Evolutionary conservation across 2,113 vertebrate genomes (phyloP), one percentile per base, ranked within the genome.

Genomic region (Cheirogaleus medius): DNA sequence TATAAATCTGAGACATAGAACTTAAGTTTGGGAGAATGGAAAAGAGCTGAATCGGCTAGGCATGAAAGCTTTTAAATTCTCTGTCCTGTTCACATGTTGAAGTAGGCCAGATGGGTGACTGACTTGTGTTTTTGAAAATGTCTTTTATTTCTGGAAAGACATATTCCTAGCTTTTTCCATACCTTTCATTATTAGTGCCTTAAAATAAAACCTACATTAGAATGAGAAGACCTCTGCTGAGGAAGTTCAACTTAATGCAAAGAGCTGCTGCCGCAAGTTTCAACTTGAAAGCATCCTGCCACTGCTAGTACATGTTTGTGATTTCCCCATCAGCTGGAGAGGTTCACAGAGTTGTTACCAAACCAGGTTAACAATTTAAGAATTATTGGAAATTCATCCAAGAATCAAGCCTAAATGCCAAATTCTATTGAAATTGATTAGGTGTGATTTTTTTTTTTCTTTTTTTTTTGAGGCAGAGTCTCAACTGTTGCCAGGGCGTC

Each of bases 111-210:
- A 60, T 47, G 81, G 44, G 47, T 90, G 82, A 93, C 85, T 92
- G 87, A 58, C 63, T 92, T 81, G 37, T 71, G 52, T 71, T 88
- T 96, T 95, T 78, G 47, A 90, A 95, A 90, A 60, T 89, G 49
- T 81, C 64, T 81, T 91, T 81, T 97, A 49, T 97, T 92, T 97
- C 74, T 95, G 83, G 93, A 95, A 85, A 54, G 39, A 87, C 66
- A 89, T 86, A 95, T 94, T 91, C n/a, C 80, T 52, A 58, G 52
- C 85, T 91, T 71, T 92, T 95, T 83, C 60, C 64, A 13, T 91
- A 29, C 17, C 47, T 32, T 95, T 97, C 83, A 87, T 96, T 94
- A 94, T 91, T 86, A 95, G 80, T 97, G 97, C 96, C 96, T 97
- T 97, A 97, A 91, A 87, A 95, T 92, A 92, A 97, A 94, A 68